These are phyloP conservation scores for Balaeniceps rex DNA, from an alignment of 2,113 vertebrate genomes.

Conservation along the genomic window DNA sequence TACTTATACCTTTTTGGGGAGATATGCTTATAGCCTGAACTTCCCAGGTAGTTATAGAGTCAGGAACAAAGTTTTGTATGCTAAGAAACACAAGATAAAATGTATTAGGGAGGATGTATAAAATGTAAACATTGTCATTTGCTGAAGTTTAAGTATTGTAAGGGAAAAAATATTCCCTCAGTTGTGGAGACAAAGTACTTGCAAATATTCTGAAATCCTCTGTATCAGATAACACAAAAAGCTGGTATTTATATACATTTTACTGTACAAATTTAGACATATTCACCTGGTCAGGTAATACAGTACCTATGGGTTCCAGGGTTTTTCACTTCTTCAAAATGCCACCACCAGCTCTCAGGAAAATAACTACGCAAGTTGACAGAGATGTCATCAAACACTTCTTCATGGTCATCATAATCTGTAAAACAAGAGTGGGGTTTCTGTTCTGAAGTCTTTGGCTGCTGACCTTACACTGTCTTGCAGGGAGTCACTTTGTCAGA, in stretches of 20 bases:
- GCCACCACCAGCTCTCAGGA: constrained; percentile 78
- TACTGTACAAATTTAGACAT: background rate
- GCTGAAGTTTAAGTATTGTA: background rate
- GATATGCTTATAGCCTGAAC: constrained; percentile 80
- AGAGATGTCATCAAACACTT: constrained; percentile 54
- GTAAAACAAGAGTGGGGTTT: background rate
- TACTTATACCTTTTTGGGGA: constrained; percentile 68
- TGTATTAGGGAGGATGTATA: background rate
- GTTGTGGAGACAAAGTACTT: background rate
- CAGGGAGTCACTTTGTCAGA: background rate
- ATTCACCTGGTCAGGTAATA: background rate
- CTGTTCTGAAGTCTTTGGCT: background rate
- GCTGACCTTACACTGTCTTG: background rate
- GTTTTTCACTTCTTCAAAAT: background rate
- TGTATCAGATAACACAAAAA: background rate
- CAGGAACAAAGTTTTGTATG: constrained; percentile 46
- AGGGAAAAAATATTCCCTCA: background rate
- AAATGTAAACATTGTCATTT: background rate
- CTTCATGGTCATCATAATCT: constrained; percentile 30
- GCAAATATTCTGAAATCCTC: background rate
- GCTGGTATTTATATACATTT: background rate
- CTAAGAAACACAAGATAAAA: constrained; percentile 38
- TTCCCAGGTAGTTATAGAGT: constrained; percentile 87
- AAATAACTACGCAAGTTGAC: constrained; percentile 70
- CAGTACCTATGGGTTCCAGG: constrained; percentile 44